Evolutionary conservation across 2,797 vertebrate genomes (phyloP), one percentile per base, ranked within the genome.

Genomic region (Coranthus polyacanthus): DNA sequence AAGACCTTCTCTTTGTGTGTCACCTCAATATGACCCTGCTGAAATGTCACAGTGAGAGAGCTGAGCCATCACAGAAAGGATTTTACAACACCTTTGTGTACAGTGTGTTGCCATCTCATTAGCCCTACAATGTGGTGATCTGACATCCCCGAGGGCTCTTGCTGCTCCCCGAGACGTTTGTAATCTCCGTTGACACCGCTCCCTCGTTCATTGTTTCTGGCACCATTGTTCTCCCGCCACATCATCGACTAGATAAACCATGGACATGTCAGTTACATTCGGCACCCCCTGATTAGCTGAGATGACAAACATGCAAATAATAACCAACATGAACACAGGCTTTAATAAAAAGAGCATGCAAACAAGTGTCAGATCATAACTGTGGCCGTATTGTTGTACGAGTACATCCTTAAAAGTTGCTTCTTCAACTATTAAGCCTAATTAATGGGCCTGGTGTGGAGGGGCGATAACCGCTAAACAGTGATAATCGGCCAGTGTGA

Each of bases 361-460:
- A 83, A 87, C 86, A 88, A 89, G 86, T 88, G 85, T 78, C 61
- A 42, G 78, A 75, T 82, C 71, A 78, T 85, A 82, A 75, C 39
- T 13, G n/a, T 9, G 63, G 74, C 61, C 79, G 67, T 70, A 66
- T 67, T 81, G 66, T 72, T 59, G 74, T 47, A 76, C 76, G 68
- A 83, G 85, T 81, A 84, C 61, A 61, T 87, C 86, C 82, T 89
- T 90, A 86, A 90, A 88, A 90, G 88, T 89, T 85, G 86, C 84
- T 79, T 87, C 81, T 87, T 83, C 68, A 78, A 86, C 89, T 88
- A 90, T 90, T 93, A 91, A 90, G 88, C 80, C 87, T 93, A 92
- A 94, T 94, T 92, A 94, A 91, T 89, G 65, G 72, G 80, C 88
- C 83, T 87, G 88, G 91, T 90, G 88, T 90, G 87, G 80, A 83